These are phyloP conservation scores for Motacilla tschutschensis DNA, from an alignment of 2,113 vertebrate genomes.

Conservation along the genomic window DNA sequence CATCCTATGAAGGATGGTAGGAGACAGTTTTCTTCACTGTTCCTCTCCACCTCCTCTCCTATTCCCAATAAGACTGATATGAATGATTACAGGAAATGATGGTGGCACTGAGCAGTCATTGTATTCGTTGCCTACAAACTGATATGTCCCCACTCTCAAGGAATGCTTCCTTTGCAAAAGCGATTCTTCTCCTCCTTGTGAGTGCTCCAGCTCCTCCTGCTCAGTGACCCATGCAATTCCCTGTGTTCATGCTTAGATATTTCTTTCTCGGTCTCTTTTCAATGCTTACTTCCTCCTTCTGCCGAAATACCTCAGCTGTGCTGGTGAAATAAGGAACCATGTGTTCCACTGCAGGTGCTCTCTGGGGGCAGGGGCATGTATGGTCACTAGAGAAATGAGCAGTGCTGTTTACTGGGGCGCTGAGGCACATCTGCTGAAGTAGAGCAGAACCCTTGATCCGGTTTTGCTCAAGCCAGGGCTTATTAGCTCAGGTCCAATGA, in stretches of 20 bases:
- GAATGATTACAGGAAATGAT: not conserved
- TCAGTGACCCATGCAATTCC: not conserved
- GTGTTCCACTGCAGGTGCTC: not conserved
- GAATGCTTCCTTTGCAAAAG: not conserved
- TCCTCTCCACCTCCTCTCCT: not conserved
- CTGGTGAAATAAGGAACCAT: not conserved
- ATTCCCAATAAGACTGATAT: not conserved
- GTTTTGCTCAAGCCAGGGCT: not conserved
- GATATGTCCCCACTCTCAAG: not conserved
- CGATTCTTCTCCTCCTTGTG: not conserved
- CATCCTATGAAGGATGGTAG: not conserved
- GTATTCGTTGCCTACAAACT: not conserved
- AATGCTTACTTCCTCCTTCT: not conserved
- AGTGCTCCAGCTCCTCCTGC: not conserved
- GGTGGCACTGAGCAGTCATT: not conserved
- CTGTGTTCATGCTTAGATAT: not conserved
- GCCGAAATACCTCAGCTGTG: not conserved
- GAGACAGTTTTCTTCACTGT: not conserved
- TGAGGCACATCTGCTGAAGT: not conserved
- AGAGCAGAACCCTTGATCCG: not conserved
- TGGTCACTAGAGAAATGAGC: not conserved
- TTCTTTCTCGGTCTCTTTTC: not conserved
- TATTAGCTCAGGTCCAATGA: slow-evolving; percentile 4
- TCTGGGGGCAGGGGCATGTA: not conserved
- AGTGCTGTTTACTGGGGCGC: not conserved